These are phyloP conservation scores for Solenopsis fugax DNA, from an alignment of 1,140 invertebrate genomes.

Conservation along the genomic window DNA sequence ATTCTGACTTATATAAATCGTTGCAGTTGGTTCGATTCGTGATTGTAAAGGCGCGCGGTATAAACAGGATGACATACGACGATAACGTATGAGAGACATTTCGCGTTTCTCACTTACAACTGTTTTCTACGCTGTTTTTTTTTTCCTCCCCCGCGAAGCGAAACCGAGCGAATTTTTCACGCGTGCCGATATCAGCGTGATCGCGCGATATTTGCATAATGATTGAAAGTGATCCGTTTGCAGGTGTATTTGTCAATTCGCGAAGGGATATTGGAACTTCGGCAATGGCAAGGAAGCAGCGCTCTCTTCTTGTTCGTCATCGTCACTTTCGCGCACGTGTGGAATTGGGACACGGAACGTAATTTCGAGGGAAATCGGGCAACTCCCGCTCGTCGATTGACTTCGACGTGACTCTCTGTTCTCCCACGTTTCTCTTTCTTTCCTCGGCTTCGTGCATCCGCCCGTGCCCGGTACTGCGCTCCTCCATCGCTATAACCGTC, in stretches of 20 bases:
- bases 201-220: conserved; percentile 16
- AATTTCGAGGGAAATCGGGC: conserved; percentile 75
- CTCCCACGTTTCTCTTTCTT: conserved; percentile 44
- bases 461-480: neutral
- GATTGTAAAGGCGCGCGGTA: conserved; percentile 24
- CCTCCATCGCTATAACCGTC: conserved; percentile 63
- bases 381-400: conserved; percentile 75
- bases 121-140: neutral
- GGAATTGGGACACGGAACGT: conserved; percentile 71
- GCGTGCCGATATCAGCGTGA: neutral
- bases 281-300: neutral
- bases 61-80: conserved; percentile 25
- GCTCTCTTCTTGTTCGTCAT: conserved; percentile 5
- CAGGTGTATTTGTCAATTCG: conserved; percentile 6
- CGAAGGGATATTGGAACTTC: neutral
- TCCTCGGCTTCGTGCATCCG: neutral
- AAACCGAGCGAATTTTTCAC: conserved; percentile 3
- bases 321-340: conserved; percentile 32
- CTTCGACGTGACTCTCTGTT: conserved; percentile 72
- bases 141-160: neutral
- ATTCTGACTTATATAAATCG: conserved; percentile 69
- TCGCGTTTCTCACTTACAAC: neutral
- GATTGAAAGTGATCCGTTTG: neutral
- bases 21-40: conserved; percentile 23
- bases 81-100: conserved; percentile 29